Conservation (phyloP, 2,797 vertebrate genomes). For the Hippocampus kuda region DNA sequence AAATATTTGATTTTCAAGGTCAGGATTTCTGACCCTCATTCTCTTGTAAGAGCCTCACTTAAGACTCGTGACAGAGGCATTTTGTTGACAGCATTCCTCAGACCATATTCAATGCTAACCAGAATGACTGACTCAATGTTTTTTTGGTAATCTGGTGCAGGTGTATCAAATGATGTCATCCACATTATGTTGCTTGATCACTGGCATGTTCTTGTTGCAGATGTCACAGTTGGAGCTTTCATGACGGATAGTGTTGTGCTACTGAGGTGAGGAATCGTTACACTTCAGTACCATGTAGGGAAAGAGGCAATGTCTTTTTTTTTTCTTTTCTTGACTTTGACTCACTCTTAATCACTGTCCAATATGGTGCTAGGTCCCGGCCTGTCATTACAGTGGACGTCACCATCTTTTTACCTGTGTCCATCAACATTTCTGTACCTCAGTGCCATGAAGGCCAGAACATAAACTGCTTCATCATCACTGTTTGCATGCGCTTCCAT, state of each 20-base stretch:
- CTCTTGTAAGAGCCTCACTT: slow-evolving; percentile 12
- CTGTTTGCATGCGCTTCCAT: slow-evolving; percentile 77
- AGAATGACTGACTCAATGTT: slow-evolving; percentile 37
- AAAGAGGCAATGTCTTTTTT: neutral
- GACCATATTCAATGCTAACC: slow-evolving; percentile 36
- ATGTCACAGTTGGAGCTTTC: slow-evolving; percentile 92
- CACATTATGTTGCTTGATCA: neutral
- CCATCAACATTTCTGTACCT: slow-evolving; percentile 93
- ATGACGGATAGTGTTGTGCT: slow-evolving; percentile 88
- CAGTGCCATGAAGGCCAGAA: slow-evolving; percentile 86
- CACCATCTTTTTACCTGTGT: slow-evolving; percentile 79
- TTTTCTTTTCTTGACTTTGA: neutral
- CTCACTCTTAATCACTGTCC: slow-evolving; percentile 16
- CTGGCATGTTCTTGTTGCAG: slow-evolving; percentile 65
- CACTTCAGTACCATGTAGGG: neutral
- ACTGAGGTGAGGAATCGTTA: slow-evolving; percentile 75
- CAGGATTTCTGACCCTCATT: slow-evolving; percentile 11
- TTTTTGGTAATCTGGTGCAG: slow-evolving; percentile 42
- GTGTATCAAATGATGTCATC: slow-evolving; percentile 23
- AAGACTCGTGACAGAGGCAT: slow-evolving; percentile 53
- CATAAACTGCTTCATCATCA: slow-evolving; percentile 84
- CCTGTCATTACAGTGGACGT: slow-evolving; percentile 87
- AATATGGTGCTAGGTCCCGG: slow-evolving; percentile 69
- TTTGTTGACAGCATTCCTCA: slow-evolving; percentile 70
- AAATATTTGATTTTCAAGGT: slow-evolving; percentile 13